Evolutionary conservation across 2,797 vertebrate genomes (phyloP), one percentile per base, ranked within the genome.

Genomic region (Myripristis jacobus): DNA sequence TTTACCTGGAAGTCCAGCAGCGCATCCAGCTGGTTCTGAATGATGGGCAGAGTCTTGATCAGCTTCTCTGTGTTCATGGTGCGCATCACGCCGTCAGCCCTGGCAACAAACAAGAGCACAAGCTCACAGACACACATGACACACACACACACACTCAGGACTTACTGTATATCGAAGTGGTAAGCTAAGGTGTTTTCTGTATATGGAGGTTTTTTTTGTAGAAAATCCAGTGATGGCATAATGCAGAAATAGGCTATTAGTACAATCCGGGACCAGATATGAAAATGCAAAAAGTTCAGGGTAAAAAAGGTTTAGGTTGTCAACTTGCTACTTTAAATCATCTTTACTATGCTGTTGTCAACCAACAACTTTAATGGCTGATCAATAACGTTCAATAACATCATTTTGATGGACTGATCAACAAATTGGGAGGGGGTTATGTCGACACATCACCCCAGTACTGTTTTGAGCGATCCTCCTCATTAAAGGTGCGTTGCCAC

Each of bases 1-100:
- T 64, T 84, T 92, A 98, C 96, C 92, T 97, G 96, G 93, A 99
- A 99, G 83, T 97, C 95, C 84, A 99, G 94, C 83, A 99, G 95
- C 41, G 96, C 96, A 34, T 97, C 97, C 78, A 99, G 94, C 91
- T 98, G 97, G 86, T 93, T 97, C 92, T 98, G 97, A 91, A 98
- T 97, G 86, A 97, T 93, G 51, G 94, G 95, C 78, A 99, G 94
- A 46, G 95, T 98, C 91, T 98, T 96, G 84, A 99, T 95, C 75
- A 99, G 94, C 84, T 98, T 96, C 88, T 96, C 95, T 38, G 95
- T 95, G 87, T 93, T 96, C 97, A 98, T 96, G 65, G 95, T 97
- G 89, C 97, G 95, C 96, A 99, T 98, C 89, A 97, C 95, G 52
- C 97, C 96, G 8, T 97, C 94, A 47, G 88, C 92, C 85, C 97